These are phyloP conservation scores for Lutjanus campechanus DNA, from an alignment of 2,797 vertebrate species.

Conservation along the genomic window DNA sequence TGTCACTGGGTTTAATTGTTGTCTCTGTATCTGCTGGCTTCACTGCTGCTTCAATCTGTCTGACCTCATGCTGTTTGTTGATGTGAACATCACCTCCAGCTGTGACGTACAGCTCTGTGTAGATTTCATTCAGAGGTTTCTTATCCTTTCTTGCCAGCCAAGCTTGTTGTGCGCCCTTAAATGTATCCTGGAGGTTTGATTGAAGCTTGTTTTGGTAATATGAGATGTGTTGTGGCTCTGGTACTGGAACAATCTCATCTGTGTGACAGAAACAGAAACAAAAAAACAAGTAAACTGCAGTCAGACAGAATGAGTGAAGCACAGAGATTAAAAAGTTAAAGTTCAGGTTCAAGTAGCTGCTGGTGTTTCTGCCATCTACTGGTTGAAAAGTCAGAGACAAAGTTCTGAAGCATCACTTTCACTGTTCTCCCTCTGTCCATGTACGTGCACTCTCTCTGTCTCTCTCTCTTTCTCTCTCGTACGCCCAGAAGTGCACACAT, in stretches of 20 bases:
- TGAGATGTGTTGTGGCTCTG: constrained; percentile 11
- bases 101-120: constrained; percentile 34
- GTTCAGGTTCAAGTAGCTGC: too few species aligned
- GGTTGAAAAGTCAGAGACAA: too few species aligned
- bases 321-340: too few species aligned
- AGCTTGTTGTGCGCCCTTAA: constrained; percentile 25
- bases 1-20: constrained; percentile 15
- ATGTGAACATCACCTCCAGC: not conserved
- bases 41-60: constrained; percentile 2
- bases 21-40: constrained; percentile 19
- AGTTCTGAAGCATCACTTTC: too few species aligned
- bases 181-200: constrained; percentile 37
- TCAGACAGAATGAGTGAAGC: not conserved
- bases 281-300: not conserved
- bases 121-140: constrained; percentile 25
- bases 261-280: not conserved
- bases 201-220: constrained; percentile 40
- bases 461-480: too few species aligned
- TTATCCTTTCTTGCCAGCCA: constrained; percentile 2
- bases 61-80: not conserved
- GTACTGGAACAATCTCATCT: constrained; percentile 22
- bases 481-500: too few species aligned
- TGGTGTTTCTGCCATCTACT: not conserved
- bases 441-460: too few species aligned
- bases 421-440: too few species aligned